Conservation (phyloP, 2,113 vertebrate species). For the Pluvianellus socialis region DNA sequence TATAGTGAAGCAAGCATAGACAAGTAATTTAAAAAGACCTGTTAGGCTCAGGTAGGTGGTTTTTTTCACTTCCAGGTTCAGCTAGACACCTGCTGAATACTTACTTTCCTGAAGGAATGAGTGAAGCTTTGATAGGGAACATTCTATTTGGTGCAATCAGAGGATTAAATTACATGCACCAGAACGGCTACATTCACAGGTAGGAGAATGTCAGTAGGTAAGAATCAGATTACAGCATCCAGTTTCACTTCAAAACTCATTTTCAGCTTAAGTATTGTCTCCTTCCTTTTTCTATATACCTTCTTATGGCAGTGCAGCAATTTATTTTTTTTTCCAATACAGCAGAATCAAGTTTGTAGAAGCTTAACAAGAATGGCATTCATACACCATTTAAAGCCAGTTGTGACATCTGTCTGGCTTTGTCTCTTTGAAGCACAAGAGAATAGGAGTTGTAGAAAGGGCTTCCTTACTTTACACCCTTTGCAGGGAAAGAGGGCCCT, state of each 20-base stretch:
- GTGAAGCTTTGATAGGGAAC: constrained; percentile 91
- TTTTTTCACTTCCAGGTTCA: constrained; percentile 81
- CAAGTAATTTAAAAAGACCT: background rate
- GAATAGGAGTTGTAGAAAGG: background rate
- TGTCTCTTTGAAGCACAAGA: background rate
- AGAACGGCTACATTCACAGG: constrained; percentile 96
- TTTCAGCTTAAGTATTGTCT: background rate
- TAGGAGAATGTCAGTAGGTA: constrained; percentile 54
- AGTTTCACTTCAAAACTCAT: background rate
- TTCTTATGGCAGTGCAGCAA: background rate
- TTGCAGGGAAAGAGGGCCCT: background rate
- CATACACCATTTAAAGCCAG: background rate
- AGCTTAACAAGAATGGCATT: background rate
- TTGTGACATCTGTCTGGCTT: background rate
- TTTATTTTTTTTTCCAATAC: background rate
- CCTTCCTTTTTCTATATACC: background rate
- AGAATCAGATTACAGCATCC: background rate
- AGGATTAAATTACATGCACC: constrained; percentile 92
- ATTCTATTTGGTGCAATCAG: constrained; percentile 90
- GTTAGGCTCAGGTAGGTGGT: background rate
- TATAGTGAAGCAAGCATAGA: background rate
- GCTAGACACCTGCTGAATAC: constrained; percentile 88
- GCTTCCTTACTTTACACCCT: background rate
- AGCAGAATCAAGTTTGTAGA: background rate
- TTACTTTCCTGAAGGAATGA: constrained; percentile 96